Conservation (phyloP, 2,888 invertebrate species). For the Trilocha varians region DNA sequence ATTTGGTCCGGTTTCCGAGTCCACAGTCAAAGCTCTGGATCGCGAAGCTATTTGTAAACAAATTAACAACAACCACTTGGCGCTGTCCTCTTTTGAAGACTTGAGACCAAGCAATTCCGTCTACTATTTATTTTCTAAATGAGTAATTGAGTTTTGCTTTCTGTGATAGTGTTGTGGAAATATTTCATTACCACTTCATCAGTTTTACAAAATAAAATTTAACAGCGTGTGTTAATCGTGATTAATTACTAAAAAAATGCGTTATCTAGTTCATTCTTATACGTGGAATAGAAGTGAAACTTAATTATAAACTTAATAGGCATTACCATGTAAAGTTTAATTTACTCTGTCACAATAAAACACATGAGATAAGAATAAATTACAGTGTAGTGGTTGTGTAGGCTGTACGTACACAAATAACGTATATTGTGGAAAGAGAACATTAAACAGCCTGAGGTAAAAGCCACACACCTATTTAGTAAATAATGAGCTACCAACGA, state of each 20-base stretch:
- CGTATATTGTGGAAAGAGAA: constrained; percentile 4
- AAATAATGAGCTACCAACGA: constrained; percentile 30
- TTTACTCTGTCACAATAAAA: neutral
- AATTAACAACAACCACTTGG: neutral
- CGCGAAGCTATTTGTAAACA: neutral
- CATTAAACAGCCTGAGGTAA: constrained; percentile 33
- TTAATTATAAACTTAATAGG: neutral
- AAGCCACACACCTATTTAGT: constrained; percentile 32
- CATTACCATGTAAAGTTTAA: neutral
- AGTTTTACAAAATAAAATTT: too few relatives aligned
- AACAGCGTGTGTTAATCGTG: too few relatives aligned
- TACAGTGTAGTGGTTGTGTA: neutral
- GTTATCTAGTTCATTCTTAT: neutral
- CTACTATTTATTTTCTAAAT: neutral
- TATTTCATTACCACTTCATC: too few relatives aligned
- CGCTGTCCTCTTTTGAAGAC: neutral
- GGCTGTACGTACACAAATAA: neutral
- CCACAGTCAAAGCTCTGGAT: neutral
- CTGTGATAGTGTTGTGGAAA: neutral
- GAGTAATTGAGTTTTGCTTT: neutral
- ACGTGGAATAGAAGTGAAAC: neutral
- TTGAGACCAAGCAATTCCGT: neutral
- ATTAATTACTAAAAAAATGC: too few relatives aligned
- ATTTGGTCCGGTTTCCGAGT: neutral
- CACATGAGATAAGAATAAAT: neutral